A percentile compares a stretch with the other conserved stretches of the same genome.
phyloP scores from a whole-genome alignment of 2,888 invertebrate species.

The Noctua janthe region DNA sequence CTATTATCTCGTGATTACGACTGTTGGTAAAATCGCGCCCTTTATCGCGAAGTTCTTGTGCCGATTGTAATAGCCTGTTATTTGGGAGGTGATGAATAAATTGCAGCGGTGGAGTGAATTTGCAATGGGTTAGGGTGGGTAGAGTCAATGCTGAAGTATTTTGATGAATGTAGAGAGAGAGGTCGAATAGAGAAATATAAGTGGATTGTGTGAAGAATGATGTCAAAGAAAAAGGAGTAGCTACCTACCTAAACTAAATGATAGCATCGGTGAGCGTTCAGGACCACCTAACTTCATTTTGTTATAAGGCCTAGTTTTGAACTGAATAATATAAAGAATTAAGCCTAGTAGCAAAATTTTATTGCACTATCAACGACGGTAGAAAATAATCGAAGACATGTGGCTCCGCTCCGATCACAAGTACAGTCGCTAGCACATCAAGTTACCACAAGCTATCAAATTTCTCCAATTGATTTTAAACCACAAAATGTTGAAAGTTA shows the following conservation, averaged over 20 bases:
- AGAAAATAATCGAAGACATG: neutral
- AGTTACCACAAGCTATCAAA: too few relatives aligned
- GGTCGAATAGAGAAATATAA: neutral
- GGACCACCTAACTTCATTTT: neutral
- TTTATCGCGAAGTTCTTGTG: constrained; percentile 46
- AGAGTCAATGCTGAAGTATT: neutral
- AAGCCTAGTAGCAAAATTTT: neutral
- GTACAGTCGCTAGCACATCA: neutral
- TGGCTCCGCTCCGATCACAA: neutral
- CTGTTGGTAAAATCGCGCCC: constrained; percentile 39
- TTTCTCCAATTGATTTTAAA: too few relatives aligned
- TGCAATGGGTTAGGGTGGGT: neutral
- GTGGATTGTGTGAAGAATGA: neutral
- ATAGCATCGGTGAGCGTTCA: neutral
- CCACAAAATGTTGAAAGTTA: too few relatives aligned
- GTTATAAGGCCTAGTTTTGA: neutral
- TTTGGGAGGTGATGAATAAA: constrained; percentile 49
- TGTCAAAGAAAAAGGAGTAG: neutral
- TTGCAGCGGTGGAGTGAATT: constrained; percentile 4
- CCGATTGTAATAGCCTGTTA: constrained; percentile 45
- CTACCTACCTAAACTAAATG: neutral
- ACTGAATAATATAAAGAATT: neutral
- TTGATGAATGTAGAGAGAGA: neutral
- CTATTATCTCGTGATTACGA: constrained; percentile 57
- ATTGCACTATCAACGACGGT: neutral